Evolutionary conservation across 1,140 invertebrate genomes (phyloP).

Genomic region (Bathynomus jamesi): DNA sequence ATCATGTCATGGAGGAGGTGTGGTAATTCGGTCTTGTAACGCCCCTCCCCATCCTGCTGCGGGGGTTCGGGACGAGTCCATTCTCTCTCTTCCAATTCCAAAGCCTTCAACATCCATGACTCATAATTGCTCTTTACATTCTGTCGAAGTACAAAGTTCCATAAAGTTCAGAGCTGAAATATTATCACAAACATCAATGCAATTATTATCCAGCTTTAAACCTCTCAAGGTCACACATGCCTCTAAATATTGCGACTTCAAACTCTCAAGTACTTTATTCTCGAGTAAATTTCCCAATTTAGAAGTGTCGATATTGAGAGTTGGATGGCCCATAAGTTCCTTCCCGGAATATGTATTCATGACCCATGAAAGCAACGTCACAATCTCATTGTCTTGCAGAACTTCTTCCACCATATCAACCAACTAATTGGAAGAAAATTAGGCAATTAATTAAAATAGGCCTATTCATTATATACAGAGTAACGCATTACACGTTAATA

Average conservation of each 20-base stretch:
- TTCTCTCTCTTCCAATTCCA: slow-evolving; percentile 81
- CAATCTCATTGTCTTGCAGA: slow-evolving; percentile 92
- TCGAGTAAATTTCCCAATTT: slow-evolving; percentile 64
- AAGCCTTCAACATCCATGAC: slow-evolving; percentile 92
- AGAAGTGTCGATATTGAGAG: slow-evolving; percentile 67
- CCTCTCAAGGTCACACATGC: slow-evolving; percentile 39
- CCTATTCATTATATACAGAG: too few relatives aligned
- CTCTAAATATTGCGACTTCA: slow-evolving; percentile 73
- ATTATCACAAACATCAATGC: neutral
- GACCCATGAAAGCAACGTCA: slow-evolving; percentile 87
- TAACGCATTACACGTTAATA: too few relatives aligned
- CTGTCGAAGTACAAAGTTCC: too few relatives aligned
- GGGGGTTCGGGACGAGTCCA: slow-evolving; percentile 62
- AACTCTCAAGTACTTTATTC: slow-evolving; percentile 60
- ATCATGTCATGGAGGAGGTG: slow-evolving; percentile 98
- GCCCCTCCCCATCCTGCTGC: slow-evolving; percentile 67
- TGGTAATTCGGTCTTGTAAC: slow-evolving; percentile 84
- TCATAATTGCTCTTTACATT: slow-evolving; percentile 87
- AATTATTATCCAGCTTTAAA: slow-evolving; percentile 10
- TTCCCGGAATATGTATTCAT: slow-evolving; percentile 72
- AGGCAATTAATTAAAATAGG: neutral
- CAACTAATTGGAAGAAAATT: slow-evolving; percentile 49
- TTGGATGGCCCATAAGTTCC: slow-evolving; percentile 79
- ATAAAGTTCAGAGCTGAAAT: too few relatives aligned
- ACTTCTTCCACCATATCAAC: slow-evolving; percentile 78